Evolutionary conservation across 1,140 invertebrate species (phyloP), one percentile per base, ranked within the genome.

Genomic region (Solenopsis fugax): DNA sequence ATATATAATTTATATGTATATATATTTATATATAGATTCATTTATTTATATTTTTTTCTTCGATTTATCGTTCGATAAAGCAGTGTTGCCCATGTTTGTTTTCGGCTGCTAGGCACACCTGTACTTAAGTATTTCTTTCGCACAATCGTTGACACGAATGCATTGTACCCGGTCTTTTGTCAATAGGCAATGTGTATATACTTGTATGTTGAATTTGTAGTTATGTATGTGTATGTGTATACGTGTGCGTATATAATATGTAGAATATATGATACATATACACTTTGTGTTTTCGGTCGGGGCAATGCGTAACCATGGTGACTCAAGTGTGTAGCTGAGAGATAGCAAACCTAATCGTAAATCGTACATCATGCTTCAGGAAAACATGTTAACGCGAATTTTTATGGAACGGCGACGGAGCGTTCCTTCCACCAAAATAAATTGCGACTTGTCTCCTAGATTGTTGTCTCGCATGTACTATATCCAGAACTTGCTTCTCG

Each of bases 41-140:
- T 93, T 94, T 94, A 94, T 94, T 93, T 94, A 93, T 87, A 90
- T 91, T 87, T 92, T 88, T 81, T 92, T 85, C 92, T 93, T 92
- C 87, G 89, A 91, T 89, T 93, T 93, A 92, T 93, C 91, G 60
- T 92, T 94, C 91, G 91, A 91, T 93, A 93, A 93, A 89, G 89
- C 90, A 93, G 91, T 90, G 92, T 89, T 77, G 92, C 92, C 92
- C 87, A 90, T 87, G 67, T 90, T 72, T 86, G 58, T 90, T 93
- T 92, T 92, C 90, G 90, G 91, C 88, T 91, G 86, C 89, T 93
- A 92, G 91, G 91, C 91, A 91, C 91, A 92, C 91, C 88, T 87
- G 87, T 92, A 91, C 93, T 90, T 93, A 93, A 92, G 91, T 90
- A 92, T 90, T 85, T 88, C 71, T 85, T 90, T 67, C 89, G 78